A percentile compares a stretch with the other conserved stretches of the same genome.
Conservation (phyloP, 2,888 invertebrate species). For the Drosophila antonietae region DNA sequence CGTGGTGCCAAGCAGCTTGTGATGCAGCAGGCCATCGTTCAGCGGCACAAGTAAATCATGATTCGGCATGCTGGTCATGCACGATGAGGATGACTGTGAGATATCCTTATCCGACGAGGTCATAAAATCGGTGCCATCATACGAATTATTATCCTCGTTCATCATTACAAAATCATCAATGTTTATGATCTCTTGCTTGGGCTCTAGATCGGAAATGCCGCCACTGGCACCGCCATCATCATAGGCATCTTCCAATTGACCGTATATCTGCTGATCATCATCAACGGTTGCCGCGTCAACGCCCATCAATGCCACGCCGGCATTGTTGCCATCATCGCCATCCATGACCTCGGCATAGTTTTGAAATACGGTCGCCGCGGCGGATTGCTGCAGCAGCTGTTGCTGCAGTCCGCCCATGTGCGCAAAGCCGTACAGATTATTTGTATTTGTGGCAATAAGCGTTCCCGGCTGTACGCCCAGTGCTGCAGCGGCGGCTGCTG, state of each 20-base stretch:
- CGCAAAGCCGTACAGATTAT: conserved; percentile 83
- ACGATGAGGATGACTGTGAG: conserved; percentile 71
- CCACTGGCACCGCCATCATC: conserved; percentile 71
- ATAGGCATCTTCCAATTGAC: conserved; percentile 73
- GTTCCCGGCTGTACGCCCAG: conserved; percentile 81
- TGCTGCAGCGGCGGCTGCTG: conserved; percentile 81
- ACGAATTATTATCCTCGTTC: conserved; percentile 84
- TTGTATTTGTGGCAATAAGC: conserved; percentile 79
- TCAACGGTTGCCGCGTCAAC: conserved; percentile 51
- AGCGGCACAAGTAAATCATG: conserved; percentile 77
- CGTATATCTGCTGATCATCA: conserved; percentile 77
- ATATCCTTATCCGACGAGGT: conserved; percentile 76
- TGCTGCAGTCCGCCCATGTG: conserved; percentile 84
- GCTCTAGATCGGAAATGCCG: conserved; percentile 76
- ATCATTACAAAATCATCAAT: conserved; percentile 84
- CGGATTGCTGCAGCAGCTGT: conserved; percentile 83
- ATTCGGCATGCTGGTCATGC: conserved; percentile 66
- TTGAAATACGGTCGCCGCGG: conserved; percentile 82
- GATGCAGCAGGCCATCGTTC: conserved; percentile 72
- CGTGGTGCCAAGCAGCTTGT: conserved; percentile 70
- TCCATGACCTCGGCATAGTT: conserved; percentile 82
- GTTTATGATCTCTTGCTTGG: conserved; percentile 84
- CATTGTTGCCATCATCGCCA: conserved; percentile 55
- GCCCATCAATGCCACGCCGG: conserved; percentile 52
- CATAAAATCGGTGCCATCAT: conserved; percentile 83